Conservation (phyloP, 1,140 invertebrate genomes). For the Habropoda laboriosa region DNA sequence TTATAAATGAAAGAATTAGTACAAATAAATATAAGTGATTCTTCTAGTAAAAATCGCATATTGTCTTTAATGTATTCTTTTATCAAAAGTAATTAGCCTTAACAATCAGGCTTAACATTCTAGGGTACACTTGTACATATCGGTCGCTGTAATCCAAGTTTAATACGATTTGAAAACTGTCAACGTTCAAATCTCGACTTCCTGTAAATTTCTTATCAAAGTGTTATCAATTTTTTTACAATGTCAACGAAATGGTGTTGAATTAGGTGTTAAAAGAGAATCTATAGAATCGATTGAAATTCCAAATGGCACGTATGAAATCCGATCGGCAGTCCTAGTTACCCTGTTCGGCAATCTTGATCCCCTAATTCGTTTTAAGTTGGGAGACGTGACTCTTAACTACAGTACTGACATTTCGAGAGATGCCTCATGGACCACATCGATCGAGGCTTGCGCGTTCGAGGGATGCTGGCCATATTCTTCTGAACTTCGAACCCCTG, state of each 20-base stretch:
- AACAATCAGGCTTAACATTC: no score
- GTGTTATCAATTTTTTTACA: not conserved
- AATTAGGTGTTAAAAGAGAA: not conserved
- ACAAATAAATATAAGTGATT: no score
- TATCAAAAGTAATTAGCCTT: no score
- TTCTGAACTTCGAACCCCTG: slow-evolving; percentile 65
- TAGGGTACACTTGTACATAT: no score
- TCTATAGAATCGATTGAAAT: not conserved
- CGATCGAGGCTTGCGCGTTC: slow-evolving; percentile 73
- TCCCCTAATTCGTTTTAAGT: not conserved
- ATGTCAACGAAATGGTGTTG: not conserved
- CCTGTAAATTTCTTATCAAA: not conserved
- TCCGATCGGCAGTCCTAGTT: not conserved
- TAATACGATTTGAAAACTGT: no score
- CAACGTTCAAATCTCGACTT: no score
- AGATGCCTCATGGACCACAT: slow-evolving; percentile 67
- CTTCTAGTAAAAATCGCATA: no score
- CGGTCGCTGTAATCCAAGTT: no score
- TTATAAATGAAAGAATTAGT: no score
- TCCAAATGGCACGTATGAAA: no score
- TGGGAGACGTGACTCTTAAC: slow-evolving; percentile 13
- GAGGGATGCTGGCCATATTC: slow-evolving; percentile 71
- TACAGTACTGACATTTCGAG: slow-evolving; percentile 38
- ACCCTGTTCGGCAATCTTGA: not conserved
- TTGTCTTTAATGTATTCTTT: no score